Evolutionary conservation across 2,888 invertebrate genomes (phyloP).

Genomic region (Acholoe squamosa): DNA sequence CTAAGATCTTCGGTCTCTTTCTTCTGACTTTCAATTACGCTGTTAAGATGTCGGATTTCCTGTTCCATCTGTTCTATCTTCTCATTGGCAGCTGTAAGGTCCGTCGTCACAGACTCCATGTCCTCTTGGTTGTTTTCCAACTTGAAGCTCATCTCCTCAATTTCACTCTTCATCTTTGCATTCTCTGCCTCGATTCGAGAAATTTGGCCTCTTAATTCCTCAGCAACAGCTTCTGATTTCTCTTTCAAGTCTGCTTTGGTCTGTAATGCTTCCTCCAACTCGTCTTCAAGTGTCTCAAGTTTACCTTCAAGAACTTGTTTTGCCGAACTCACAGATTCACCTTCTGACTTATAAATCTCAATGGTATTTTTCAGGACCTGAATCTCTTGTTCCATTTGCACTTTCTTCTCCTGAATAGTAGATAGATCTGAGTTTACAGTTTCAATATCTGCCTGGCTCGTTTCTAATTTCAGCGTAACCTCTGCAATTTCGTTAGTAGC

Average conservation of each 20-base stretch:
- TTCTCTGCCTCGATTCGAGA: not conserved
- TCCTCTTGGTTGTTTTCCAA: slow-evolving; percentile 5
- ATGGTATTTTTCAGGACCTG: not conserved
- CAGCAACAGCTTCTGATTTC: slow-evolving; percentile 12
- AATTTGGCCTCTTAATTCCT: not conserved
- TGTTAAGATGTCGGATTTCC: not conserved
- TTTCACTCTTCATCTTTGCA: not conserved
- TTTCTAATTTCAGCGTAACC: slow-evolving; percentile 10
- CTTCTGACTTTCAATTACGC: not conserved
- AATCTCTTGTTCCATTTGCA: slow-evolving; percentile 8
- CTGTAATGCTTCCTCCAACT: not conserved
- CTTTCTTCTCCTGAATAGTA: not conserved
- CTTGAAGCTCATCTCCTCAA: not conserved
- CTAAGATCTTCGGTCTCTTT: not conserved
- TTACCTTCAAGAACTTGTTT: not conserved
- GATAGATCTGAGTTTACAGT: not conserved
- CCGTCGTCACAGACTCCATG: not conserved
- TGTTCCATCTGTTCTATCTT: slow-evolving; percentile 15
- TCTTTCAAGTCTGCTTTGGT: not conserved
- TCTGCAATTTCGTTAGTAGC: not conserved
- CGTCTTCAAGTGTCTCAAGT: not conserved
- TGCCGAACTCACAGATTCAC: not conserved
- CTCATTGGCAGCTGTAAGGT: not conserved
- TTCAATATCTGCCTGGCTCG: not conserved
- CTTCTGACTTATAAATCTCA: not conserved